These are phyloP conservation scores for Mystacornis crossleyi DNA, from an alignment of 2,113 vertebrate genomes.

Conservation along the genomic window DNA sequence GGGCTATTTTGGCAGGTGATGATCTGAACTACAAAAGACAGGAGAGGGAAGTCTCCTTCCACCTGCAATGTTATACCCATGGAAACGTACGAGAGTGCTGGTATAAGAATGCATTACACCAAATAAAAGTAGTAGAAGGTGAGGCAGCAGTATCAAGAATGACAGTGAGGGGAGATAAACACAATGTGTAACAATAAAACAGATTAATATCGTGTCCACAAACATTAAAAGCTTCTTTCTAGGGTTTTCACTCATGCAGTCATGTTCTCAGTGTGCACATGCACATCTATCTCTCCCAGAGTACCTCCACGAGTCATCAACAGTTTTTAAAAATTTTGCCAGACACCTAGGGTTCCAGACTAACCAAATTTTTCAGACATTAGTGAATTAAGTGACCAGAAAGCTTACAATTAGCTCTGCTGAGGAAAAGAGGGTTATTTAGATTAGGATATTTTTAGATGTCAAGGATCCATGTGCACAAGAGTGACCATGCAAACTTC, in stretches of 20 bases:
- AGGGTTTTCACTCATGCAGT: not conserved
- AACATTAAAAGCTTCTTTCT: not conserved
- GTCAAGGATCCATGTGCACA: accelerated
- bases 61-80: not conserved
- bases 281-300: not conserved
- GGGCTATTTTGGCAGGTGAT: not conserved
- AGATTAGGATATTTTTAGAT: not conserved
- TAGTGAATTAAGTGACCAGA: not conserved
- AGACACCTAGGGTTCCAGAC: not conserved
- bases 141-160: not conserved
- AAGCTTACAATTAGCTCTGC: not conserved
- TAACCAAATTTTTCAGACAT: not conserved
- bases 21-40: not conserved
- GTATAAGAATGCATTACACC: not conserved
- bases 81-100: not conserved
- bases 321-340: not conserved
- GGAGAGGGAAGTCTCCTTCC: not conserved
- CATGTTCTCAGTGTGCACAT: not conserved
- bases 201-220: not conserved
- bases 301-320: not conserved
- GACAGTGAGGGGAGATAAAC: not conserved
- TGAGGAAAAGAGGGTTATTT: not conserved
- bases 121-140: not conserved
- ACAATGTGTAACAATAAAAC: not conserved
- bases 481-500: not conserved